Base-by-base conservation (phyloP, 2,888 invertebrate genomes). In the Theretra japonica region DNA sequence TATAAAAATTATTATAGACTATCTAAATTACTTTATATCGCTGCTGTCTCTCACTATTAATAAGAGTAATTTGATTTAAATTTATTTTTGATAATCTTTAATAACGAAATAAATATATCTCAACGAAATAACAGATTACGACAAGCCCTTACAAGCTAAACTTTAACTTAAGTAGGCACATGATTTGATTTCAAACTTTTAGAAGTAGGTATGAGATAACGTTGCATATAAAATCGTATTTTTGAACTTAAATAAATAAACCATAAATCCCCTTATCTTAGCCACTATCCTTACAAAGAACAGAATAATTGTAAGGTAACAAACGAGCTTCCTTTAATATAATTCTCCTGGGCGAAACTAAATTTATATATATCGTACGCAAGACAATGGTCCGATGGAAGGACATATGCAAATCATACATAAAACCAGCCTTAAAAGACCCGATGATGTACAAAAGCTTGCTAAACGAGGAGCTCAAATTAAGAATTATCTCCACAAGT, bases 321-420 rank as follows among this genome's bases (percentile, higher is more conserved):
- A 75, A 75, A 77, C 76, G 73, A 77, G 80, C 78, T 82, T 82
- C 81, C 77, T 83, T 86, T 82, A 81, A 78, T 77, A 81, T 82
- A 83, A 83, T 84, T 87, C 82, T 80, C 80, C 76, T 78, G 78
- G 76, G 74, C 75, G 77, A 82, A 75, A 75, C 82, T 82, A 83
- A 86, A 86, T 86, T 85, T 85, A 88, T 88, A 87, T 86, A 88
- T 87, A 75, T 68, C 53, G 56, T 17, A 41, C 2, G 76, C 76
- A 80, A 88, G 86, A 91, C 92, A 92, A 92, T 91, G 82, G 87
- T 77, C 74, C 72, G 73, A 77, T 82, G 82, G 88, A 91, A 91
- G 92, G 92, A 90, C 90, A 84, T 81, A 87, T 86, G 87, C 79
- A 85, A 87, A 88, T 88, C 73, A 56, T 62, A 41, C 41, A 41